Percentiles rank a stretch among this genome's conserved stretches.
phyloP scores from a whole-genome alignment of 2,113 vertebrate species.

The Burhinus oedicnemus region DNA sequence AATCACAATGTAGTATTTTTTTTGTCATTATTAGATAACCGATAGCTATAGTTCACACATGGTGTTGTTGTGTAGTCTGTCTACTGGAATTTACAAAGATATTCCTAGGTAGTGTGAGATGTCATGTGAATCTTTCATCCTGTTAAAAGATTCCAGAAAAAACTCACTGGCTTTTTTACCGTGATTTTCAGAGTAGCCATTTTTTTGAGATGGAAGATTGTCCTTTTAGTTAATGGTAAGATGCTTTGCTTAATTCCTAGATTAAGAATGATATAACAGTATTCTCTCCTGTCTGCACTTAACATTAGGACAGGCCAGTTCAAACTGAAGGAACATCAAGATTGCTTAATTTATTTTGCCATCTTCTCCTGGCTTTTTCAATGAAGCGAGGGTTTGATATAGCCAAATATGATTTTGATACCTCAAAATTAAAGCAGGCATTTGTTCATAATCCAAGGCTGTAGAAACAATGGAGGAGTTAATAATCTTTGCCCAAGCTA shows the following conservation, averaged over 20 bases:
- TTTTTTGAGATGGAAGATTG: neutral
- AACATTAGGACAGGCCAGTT: neutral
- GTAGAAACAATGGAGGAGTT: neutral
- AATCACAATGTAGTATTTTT: neutral
- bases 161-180: neutral
- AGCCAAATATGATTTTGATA: neutral
- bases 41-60: neutral
- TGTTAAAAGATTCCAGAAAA: neutral
- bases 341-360: neutral
- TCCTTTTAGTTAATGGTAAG: neutral
- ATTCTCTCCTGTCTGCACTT: neutral
- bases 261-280: neutral
- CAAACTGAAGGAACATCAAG: neutral
- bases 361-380: neutral
- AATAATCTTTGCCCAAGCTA: neutral
- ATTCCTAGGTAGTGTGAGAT: neutral
- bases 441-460: neutral
- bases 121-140: neutral
- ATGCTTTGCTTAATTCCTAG: neutral
- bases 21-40: neutral
- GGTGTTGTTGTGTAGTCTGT: neutral
- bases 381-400: neutral
- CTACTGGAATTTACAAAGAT: neutral
- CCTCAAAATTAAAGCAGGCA: neutral
- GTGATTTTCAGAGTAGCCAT: neutral